Conservation (phyloP, 2,113 vertebrate genomes). For the Gavia stellata region DNA sequence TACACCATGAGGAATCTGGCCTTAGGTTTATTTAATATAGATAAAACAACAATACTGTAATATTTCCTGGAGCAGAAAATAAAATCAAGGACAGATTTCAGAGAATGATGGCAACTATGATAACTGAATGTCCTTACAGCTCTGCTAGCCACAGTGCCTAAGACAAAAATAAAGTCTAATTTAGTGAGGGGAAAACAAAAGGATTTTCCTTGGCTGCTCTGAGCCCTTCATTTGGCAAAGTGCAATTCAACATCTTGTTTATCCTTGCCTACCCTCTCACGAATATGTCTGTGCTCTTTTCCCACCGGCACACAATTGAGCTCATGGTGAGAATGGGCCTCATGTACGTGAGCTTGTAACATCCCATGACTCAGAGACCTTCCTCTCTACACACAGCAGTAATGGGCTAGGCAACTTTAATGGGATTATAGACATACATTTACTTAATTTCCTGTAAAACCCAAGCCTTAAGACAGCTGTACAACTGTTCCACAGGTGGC, state of each 20-base stretch:
- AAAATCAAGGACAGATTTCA: conserved; percentile 14
- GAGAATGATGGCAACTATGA: background rate
- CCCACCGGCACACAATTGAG: background rate
- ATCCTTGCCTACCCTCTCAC: background rate
- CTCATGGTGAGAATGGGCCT: background rate
- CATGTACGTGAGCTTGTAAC: accelerated
- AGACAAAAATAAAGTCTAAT: background rate
- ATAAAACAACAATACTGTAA: conserved; percentile 3
- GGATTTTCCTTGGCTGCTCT: background rate
- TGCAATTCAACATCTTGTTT: background rate
- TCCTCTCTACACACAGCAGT: background rate
- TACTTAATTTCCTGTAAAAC: background rate
- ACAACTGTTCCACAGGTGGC: background rate
- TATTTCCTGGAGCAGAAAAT: conserved; percentile 15
- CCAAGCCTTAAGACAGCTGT: background rate
- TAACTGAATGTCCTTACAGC: background rate
- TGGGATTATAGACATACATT: too few species aligned
- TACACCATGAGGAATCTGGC: background rate
- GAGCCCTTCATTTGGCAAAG: background rate
- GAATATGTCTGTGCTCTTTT: background rate
- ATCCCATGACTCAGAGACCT: background rate
- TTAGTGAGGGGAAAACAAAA: background rate
- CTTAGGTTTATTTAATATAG: background rate
- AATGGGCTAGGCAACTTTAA: background rate
- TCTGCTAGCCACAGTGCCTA: background rate